Evolutionary conservation across 2,797 vertebrate species (phyloP), one percentile per base, ranked within the genome.

Genomic region (Staurois parvus): DNA sequence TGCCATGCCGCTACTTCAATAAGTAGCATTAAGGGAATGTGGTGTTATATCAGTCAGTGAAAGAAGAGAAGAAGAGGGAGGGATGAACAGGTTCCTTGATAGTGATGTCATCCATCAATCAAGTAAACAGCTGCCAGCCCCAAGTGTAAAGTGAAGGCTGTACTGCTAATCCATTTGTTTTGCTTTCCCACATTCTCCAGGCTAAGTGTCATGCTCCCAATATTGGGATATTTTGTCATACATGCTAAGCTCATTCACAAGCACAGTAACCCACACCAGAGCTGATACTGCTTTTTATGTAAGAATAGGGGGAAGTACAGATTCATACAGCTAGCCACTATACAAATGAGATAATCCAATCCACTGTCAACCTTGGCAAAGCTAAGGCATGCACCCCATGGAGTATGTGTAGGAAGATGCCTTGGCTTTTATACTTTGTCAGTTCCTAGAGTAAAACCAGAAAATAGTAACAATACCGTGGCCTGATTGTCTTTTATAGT

Each of bases 41-140:
- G 90, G 89, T 89, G 90, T 88, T 76, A 91, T 90, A 92, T 91
- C 89, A 89, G 2, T 42, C 89, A 79, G 66, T 91, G 94, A 95
- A 96, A 97, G 93, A 77, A 75, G 95, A 96, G 93, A 94, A 91
- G 87, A 77, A 91, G 90, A 64, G 86, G 93, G 92, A 92, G 89
- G 91, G 93, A 92, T 88, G 85, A 12, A 10, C 91, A 93, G 93
- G 91, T 93, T 95, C 90, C 92, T 92, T 88, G 68, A n/a, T 86
- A 77, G 87, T 80, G 81, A 92, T 92, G 89, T 95, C 95, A 94
- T 88, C 79, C 84, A 80, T 92, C 94, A 92, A 88, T 92, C 93
- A 91, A 72, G 15, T 87, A 76, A 90, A 88, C 92, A 94, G 93
- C 92, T 93, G 92, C 88, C 64, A 26, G 87, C 88, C 62, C 88